Evolutionary conservation across 2,797 vertebrate genomes (phyloP).

Genomic region (Netta rufina): DNA sequence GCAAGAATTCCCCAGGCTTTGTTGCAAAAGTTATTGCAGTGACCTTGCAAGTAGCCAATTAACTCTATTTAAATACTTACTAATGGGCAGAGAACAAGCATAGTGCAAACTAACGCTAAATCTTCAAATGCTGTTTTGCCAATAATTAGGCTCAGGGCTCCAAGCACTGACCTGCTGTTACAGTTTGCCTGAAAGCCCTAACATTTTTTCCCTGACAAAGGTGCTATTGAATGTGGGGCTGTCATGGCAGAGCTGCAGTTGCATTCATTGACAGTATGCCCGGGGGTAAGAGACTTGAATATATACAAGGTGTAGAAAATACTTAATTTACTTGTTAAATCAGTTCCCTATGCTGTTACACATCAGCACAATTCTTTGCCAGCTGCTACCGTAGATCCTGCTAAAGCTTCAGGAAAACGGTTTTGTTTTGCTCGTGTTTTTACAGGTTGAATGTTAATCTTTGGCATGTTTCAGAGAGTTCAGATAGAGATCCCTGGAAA

Average conservation of each 20-base stretch:
- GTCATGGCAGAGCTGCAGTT: not conserved
- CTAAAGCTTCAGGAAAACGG: not conserved
- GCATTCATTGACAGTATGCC: conserved; percentile 43
- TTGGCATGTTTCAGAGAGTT: not conserved
- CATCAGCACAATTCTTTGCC: not conserved
- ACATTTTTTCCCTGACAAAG: conserved; percentile 11
- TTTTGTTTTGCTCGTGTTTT: not conserved
- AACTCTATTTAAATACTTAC: conserved; percentile 41
- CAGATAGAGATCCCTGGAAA: not conserved
- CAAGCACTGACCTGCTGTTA: conserved; percentile 30
- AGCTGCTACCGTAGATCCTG: not conserved
- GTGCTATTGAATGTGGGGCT: not conserved
- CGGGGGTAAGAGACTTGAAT: not conserved
- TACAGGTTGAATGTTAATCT: not conserved
- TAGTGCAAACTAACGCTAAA: conserved; percentile 6
- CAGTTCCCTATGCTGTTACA: not conserved
- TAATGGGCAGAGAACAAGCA: not conserved
- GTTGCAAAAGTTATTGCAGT: conserved; percentile 5
- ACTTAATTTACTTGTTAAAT: conserved; percentile 47
- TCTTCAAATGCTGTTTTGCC: conserved; percentile 40
- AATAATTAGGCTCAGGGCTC: conserved; percentile 12
- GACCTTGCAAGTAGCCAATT: not conserved
- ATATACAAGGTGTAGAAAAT: conserved; percentile 16
- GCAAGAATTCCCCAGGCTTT: not conserved
- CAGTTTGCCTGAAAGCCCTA: conserved; percentile 8